Evolutionary conservation across 2,113 vertebrate genomes (phyloP).

Genomic region (Turnix velox): DNA sequence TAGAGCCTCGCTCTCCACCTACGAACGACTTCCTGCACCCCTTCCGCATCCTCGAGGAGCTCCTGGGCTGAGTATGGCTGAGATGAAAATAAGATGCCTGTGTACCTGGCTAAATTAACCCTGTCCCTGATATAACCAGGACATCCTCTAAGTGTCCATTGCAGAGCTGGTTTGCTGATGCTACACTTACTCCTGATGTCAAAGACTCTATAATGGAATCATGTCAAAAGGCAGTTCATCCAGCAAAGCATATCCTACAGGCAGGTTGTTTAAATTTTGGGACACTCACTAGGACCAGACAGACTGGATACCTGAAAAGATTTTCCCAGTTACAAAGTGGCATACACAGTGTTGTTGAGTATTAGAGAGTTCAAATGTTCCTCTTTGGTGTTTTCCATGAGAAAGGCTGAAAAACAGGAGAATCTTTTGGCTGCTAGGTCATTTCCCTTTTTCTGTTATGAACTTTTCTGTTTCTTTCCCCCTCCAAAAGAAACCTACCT

Average conservation of each 20-base stretch:
- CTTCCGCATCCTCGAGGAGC: too few species aligned
- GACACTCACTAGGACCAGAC: neutral
- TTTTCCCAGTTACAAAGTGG: neutral
- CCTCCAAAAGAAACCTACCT: neutral
- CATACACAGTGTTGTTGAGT: fast-evolving
- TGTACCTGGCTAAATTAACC: too few species aligned
- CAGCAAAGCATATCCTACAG: neutral
- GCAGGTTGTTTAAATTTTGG: neutral
- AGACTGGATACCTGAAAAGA: neutral
- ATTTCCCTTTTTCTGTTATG: neutral
- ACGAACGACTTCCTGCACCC: too few species aligned
- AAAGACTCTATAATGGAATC: neutral
- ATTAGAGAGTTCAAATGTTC: neutral
- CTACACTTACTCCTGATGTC: neutral
- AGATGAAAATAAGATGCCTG: too few species aligned
- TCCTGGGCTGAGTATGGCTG: too few species aligned
- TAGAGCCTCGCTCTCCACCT: too few species aligned
- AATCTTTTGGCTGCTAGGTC: neutral
- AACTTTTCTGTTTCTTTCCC: neutral
- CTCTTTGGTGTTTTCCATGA: neutral
- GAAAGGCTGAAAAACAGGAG: neutral
- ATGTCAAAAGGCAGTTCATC: neutral
- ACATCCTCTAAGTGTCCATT: neutral
- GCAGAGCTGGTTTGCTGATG: neutral
- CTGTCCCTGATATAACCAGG: too few species aligned